Percentiles rank a stretch among this genome's conserved stretches.
phyloP scores from a whole-genome alignment of 53 echinoderm and acorn worm species.

The Apostichopus leukothele region DNA sequence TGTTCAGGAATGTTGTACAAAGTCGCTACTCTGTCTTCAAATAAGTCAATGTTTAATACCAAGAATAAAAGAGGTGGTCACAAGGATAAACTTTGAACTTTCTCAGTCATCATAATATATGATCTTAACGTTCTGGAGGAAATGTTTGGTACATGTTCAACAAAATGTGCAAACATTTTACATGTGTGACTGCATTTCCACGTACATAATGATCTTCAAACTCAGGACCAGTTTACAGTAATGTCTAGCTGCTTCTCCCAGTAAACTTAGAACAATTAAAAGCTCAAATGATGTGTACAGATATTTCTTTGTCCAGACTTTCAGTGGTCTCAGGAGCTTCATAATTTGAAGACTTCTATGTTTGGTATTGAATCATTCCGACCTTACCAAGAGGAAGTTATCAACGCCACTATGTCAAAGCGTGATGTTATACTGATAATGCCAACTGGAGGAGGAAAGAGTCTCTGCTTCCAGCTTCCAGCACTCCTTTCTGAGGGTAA shows the following conservation, averaged over 20 bases:
- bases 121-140: too few species aligned
- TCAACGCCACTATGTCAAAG: slow-evolving; percentile 81
- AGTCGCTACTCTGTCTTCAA: too few species aligned
- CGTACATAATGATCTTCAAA: neutral
- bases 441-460: slow-evolving; percentile 98
- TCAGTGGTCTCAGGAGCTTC: slow-evolving; percentile 79
- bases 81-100: too few species aligned
- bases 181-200: neutral
- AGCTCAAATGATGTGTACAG: neutral
- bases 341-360: slow-evolving; percentile 58
- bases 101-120: too few species aligned
- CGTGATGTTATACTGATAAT: slow-evolving; percentile 86
- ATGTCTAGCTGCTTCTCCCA: neutral
- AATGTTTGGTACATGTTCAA: too few species aligned
- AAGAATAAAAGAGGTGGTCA: too few species aligned
- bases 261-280: neutral
- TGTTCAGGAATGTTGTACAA: too few species aligned
- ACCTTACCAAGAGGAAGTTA: slow-evolving; percentile 82
- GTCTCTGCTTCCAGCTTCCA: slow-evolving; percentile 93
- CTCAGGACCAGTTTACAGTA: neutral
- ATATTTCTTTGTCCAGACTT: slow-evolving; percentile 60
- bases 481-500: slow-evolving; percentile 76
- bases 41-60: too few species aligned
- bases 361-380: slow-evolving; percentile 76
- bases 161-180: too few species aligned